phyloP scores from a whole-genome alignment of 2,113 vertebrate genomes.

The Reinhardtius hippoglossoides region DNA sequence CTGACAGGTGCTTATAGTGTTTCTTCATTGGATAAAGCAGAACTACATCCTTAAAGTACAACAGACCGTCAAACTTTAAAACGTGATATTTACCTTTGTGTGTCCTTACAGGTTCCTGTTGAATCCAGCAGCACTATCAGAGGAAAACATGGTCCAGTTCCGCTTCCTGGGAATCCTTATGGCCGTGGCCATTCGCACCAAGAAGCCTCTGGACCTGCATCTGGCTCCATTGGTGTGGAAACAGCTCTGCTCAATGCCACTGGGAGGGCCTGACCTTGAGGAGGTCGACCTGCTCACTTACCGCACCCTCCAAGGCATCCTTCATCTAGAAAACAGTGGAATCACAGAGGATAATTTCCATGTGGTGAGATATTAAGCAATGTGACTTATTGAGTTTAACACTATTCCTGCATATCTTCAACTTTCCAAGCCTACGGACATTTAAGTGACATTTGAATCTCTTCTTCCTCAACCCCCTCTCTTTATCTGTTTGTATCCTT shows the following conservation, averaged over 20 bases:
- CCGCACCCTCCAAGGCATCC: constrained; percentile 83
- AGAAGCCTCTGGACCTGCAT: constrained; percentile 86
- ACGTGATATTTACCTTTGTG: background rate
- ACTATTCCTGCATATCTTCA: background rate
- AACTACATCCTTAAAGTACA: background rate
- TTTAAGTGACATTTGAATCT: too few relatives aligned
- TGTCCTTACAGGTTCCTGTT: constrained; percentile 78
- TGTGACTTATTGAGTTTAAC: background rate
- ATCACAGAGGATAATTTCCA: constrained; percentile 87
- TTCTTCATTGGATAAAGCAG: background rate
- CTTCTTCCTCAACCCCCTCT: background rate
- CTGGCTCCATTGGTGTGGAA: constrained; percentile 87
- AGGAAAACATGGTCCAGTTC: constrained; percentile 85
- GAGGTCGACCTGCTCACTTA: constrained; percentile 87
- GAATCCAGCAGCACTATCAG: constrained; percentile 79
- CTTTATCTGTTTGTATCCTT: background rate
- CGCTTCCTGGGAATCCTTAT: constrained; percentile 86
- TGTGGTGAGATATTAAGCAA: constrained; percentile 76
- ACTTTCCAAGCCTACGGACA: background rate
- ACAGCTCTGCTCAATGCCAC: constrained; percentile 85
- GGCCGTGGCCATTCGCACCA: constrained; percentile 86
- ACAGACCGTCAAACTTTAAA: background rate
- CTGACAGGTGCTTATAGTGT: constrained; percentile 79
- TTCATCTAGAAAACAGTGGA: constrained; percentile 84
- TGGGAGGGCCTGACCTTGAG: constrained; percentile 81